Evolutionary conservation across 2,888 invertebrate species (phyloP), one percentile per base, ranked within the genome.

Genomic region (Cataglyphis albicans): DNA sequence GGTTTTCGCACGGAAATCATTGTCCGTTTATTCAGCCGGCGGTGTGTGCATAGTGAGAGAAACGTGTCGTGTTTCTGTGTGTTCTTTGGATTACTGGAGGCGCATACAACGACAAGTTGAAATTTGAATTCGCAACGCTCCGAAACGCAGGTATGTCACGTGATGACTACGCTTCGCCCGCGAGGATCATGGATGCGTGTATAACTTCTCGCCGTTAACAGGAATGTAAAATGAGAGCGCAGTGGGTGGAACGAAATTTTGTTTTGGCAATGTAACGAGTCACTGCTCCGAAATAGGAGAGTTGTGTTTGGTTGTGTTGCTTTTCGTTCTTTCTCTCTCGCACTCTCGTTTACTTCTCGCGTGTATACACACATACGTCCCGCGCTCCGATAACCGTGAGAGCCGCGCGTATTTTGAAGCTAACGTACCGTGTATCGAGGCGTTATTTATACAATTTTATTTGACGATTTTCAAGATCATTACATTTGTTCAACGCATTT

Each of bases 71-170:
- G 61, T 73, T 25, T 48, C n/a, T 52, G 18, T 44, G 32, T 59
- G 57, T 35, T 32, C 44, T 57, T 82, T 82, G 81, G 76, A 82
- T 82, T 82, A 82, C 76, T 38, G 57, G 65, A 41, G 65, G 35
- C 55, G 41, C 41, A 21, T 63, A 18, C 63, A 6, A 55, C n/a
- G 74, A 12, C 6, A 63, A 41, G 64, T 65, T 18, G 7, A 18
- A 18, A n/a, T 41, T 74, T 9, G 21, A 74, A 41, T 44, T 44
- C 7, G 57, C 76, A 25, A 57, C 70, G 57, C 41, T 57, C 12
- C n/a, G 3, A 78, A 59, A 32, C 57, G 12, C 78, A 59, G 72
- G 78, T 74, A 74, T 41, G 48, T 57, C 48, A 48, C 64, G 52
- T n/a, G 25, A 55, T 9, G 18, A 18, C 44, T n/a, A 2, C 15